A percentile compares a stretch with the other conserved stretches of the same genome.
Evolutionary conservation across 2,888 invertebrate species (phyloP).

Genomic region (Congeria kusceri): DNA sequence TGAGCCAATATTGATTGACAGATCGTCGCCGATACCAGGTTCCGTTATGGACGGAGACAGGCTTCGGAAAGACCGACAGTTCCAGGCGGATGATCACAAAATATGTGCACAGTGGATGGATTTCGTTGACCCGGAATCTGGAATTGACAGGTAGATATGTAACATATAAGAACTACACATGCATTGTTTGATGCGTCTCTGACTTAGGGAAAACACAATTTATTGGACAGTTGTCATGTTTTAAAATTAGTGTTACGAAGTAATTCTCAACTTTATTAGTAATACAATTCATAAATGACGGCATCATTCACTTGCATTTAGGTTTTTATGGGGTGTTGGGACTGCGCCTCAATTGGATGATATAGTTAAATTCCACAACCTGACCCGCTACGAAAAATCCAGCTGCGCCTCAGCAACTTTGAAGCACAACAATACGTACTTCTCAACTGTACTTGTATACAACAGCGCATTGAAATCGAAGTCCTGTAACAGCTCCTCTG

Average conservation of each 20-base stretch:
- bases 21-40: constrained; percentile 69
- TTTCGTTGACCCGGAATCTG: constrained; percentile 77
- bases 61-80: constrained; percentile 59
- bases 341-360: constrained; percentile 58
- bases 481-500: constrained; percentile 59
- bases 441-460: constrained; percentile 69
- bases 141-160: constrained; percentile 65
- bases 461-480: constrained; percentile 75
- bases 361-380: constrained; percentile 58
- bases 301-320: constrained; percentile 10
- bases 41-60: constrained; percentile 70
- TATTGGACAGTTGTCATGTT: too few species aligned
- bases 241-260: too few species aligned
- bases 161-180: background rate
- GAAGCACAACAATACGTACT: constrained; percentile 71
- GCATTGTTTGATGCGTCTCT: background rate
- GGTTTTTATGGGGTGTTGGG: constrained; percentile 70
- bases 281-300: background rate
- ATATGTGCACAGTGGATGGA: constrained; percentile 74
- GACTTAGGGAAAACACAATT: too few species aligned
- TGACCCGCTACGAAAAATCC: constrained; percentile 58
- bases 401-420: constrained; percentile 57
- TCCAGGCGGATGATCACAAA: constrained; percentile 55
- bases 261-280: too few species aligned
- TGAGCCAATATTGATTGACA: constrained; percentile 75